A percentile compares a stretch with the other conserved stretches of the same genome.
Conservation (phyloP, 2,888 invertebrate species). For the Nymphalis urticae region DNA sequence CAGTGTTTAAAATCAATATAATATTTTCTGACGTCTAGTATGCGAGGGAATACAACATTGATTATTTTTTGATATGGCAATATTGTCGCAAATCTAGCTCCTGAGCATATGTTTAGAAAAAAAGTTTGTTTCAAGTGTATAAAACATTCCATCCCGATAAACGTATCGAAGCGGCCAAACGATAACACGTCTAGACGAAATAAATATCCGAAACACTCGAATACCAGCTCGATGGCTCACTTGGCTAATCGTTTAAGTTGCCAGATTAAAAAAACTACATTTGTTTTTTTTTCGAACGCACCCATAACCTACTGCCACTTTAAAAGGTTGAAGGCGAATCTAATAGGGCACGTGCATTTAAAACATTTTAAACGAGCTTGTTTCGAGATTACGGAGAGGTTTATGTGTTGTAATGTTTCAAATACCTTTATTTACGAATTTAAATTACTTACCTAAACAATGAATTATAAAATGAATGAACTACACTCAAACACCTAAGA, state of each 20-base stretch:
- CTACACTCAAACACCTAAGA: no score
- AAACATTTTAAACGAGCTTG: slow-evolving; percentile 61
- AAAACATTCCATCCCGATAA: slow-evolving; percentile 73
- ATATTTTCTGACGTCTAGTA: neutral
- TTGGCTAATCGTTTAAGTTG: slow-evolving; percentile 74
- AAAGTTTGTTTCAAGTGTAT: slow-evolving; percentile 55
- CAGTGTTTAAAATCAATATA: neutral
- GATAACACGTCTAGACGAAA: slow-evolving; percentile 79
- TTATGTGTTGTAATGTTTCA: slow-evolving; percentile 53
- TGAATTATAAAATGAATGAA: no score
- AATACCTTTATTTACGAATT: slow-evolving; percentile 6
- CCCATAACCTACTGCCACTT: slow-evolving; percentile 69
- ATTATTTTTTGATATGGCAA: neutral
- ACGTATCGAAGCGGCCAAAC: slow-evolving; percentile 61
- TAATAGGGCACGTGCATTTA: slow-evolving; percentile 60
- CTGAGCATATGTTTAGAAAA: slow-evolving; percentile 5
- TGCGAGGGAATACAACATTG: neutral
- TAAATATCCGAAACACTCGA: slow-evolving; percentile 77
- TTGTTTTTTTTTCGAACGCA: slow-evolving; percentile 59
- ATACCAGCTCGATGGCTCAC: slow-evolving; percentile 77
- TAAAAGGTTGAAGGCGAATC: slow-evolving; percentile 73
- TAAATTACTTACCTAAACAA: no score
- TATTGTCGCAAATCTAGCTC: slow-evolving; percentile 2
- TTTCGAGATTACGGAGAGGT: slow-evolving; percentile 56
- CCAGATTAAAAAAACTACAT: slow-evolving; percentile 60